Conservation (phyloP, 2,797 vertebrate genomes). For the Chelon auratus region DNA sequence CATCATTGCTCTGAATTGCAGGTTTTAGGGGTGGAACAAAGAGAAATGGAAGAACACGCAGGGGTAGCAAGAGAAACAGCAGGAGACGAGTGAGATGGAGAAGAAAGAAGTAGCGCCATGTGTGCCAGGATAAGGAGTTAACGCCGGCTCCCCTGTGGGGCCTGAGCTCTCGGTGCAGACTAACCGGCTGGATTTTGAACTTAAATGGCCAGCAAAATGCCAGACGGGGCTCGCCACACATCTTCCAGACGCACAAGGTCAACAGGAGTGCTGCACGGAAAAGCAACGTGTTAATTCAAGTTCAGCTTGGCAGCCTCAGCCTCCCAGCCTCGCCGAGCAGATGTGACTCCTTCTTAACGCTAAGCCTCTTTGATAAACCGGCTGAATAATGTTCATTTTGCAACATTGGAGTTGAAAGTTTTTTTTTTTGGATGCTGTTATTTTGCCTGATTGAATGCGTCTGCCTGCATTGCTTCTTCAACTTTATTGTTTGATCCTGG, state of each 20-base stretch:
- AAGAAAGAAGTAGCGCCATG: slow-evolving; percentile 56
- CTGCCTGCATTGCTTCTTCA: slow-evolving; percentile 31
- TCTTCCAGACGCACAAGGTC: slow-evolving; percentile 71
- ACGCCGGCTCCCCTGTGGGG: slow-evolving; percentile 58
- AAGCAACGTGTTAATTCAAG: slow-evolving; percentile 22
- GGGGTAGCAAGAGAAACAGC: slow-evolving; percentile 51
- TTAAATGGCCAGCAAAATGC: slow-evolving; percentile 80
- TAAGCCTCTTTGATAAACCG: slow-evolving; percentile 49
- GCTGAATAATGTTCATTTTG: slow-evolving; percentile 56
- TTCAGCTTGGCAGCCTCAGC: slow-evolving; percentile 29
- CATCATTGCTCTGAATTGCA: slow-evolving; percentile 46
- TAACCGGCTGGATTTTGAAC: slow-evolving; percentile 77
- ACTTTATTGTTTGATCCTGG: slow-evolving; percentile 46
- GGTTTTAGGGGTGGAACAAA: slow-evolving; percentile 56
- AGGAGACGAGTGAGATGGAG: slow-evolving; percentile 46
- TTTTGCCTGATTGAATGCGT: slow-evolving; percentile 33
- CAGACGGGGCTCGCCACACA: slow-evolving; percentile 68
- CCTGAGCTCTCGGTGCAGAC: slow-evolving; percentile 60
- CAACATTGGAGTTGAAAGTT: slow-evolving; percentile 22
- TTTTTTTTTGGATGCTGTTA: not conserved
- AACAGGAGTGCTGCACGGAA: slow-evolving; percentile 56
- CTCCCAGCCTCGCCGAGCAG: slow-evolving; percentile 51
- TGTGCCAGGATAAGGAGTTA: slow-evolving; percentile 70
- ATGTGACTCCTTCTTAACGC: slow-evolving; percentile 52
- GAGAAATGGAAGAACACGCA: not conserved